Conservation (phyloP, 2,113 vertebrate species). For the Brachyhypopomus gauderio region DNA sequence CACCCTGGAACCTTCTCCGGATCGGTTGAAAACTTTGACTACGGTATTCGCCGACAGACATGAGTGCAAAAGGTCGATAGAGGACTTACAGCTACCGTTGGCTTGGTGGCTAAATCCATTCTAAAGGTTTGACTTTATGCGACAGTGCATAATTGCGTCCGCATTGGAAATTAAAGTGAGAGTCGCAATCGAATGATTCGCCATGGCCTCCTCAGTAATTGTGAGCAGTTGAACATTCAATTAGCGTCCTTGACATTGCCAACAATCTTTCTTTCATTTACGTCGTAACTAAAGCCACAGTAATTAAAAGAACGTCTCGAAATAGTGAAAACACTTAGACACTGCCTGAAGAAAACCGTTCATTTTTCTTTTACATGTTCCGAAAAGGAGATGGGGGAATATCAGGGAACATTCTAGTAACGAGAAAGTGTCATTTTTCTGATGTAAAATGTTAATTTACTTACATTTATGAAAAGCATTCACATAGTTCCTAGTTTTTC, state of each 20-base stretch:
- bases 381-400: constrained; percentile 38
- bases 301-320: constrained; percentile 75
- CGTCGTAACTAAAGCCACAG: constrained; percentile 69
- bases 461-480: too few species aligned
- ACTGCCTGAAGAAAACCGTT: constrained; percentile 61
- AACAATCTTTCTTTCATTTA: constrained; percentile 79
- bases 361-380: constrained; percentile 61
- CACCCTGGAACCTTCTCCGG: constrained; percentile 42
- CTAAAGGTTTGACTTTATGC: constrained; percentile 47
- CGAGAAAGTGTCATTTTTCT: background rate
- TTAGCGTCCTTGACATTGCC: constrained; percentile 80
- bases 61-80: constrained; percentile 25
- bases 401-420: constrained; percentile 24
- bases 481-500: too few species aligned
- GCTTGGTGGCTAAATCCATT: constrained; percentile 48
- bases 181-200: constrained; percentile 66
- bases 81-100: constrained; percentile 29
- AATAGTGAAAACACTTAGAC: constrained; percentile 75
- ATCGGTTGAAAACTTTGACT: constrained; percentile 49
- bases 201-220: constrained; percentile 69
- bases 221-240: constrained; percentile 80
- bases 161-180: constrained; percentile 56
- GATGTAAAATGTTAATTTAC: too few species aligned
- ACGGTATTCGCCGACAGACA: too few species aligned
- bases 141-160: constrained; percentile 46